phyloP scores from a whole-genome alignment of 1,140 invertebrate species.

The Drosophila lowei region DNA sequence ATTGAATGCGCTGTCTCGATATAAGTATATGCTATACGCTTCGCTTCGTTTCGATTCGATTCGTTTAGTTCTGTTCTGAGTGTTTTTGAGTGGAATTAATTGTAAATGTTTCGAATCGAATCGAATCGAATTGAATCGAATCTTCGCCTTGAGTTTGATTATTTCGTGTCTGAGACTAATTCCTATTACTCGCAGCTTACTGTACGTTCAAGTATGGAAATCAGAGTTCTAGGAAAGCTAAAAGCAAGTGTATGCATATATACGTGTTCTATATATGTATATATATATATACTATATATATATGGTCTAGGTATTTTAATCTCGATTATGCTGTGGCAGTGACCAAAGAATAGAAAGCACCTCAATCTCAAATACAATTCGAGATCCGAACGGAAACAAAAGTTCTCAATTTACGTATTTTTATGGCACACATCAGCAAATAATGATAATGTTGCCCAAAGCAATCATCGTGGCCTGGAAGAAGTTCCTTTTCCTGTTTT shows the following conservation, averaged over 20 bases:
- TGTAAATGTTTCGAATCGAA: slow-evolving; percentile 23
- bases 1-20: slow-evolving; percentile 5
- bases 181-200: slow-evolving; percentile 45
- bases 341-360: slow-evolving; percentile 32
- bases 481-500: slow-evolving; percentile 48
- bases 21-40: slow-evolving; percentile 8
- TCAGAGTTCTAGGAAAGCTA: slow-evolving; percentile 75
- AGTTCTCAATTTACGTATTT: slow-evolving; percentile 40
- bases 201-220: slow-evolving; percentile 62
- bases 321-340: slow-evolving; percentile 60
- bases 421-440: slow-evolving; percentile 15
- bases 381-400: slow-evolving; percentile 14
- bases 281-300: slow-evolving; percentile 49
- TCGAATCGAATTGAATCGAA: slow-evolving; percentile 15
- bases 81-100: slow-evolving; percentile 29
- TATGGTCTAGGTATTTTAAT: slow-evolving; percentile 56
- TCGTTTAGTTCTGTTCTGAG: slow-evolving; percentile 33
- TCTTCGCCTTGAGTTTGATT: slow-evolving; percentile 45
- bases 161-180: slow-evolving; percentile 35
- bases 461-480: slow-evolving; percentile 22
- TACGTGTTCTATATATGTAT: slow-evolving; percentile 52
- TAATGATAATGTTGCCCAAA: slow-evolving; percentile 7
- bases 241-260: slow-evolving; percentile 75
- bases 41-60: slow-evolving; percentile 27
- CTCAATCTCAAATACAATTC: slow-evolving; percentile 39